Evolutionary conservation across 2,113 vertebrate species (phyloP).

Genomic region (Alouatta palliata): DNA sequence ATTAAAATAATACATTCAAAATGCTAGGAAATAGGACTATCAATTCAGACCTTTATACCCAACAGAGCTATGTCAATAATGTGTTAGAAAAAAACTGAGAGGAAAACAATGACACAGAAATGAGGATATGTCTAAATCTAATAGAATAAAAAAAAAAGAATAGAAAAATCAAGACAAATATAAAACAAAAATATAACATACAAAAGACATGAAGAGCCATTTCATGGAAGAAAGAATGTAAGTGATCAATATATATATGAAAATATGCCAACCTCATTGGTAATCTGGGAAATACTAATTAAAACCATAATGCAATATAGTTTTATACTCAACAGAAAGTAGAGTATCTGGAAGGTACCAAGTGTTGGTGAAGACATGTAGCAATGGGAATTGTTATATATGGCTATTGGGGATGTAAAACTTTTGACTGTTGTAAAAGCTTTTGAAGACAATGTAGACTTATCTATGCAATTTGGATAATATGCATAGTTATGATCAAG

Average conservation of each 20-base stretch:
- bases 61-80: not conserved
- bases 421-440: not conserved
- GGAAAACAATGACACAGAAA: not conserved
- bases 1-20: not conserved
- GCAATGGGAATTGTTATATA: not conserved
- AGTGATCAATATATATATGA: not conserved
- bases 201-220: not conserved
- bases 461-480: not conserved
- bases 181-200: not conserved
- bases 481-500: not conserved
- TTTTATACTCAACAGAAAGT: not conserved
- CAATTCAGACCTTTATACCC: not conserved
- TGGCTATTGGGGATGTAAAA: not conserved
- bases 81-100: not conserved
- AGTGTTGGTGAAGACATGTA: not conserved
- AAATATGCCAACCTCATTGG: not conserved
- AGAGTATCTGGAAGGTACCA: not conserved
- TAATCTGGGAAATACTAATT: not conserved
- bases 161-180: not conserved
- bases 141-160: not conserved
- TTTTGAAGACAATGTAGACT: not conserved
- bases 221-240: not conserved
- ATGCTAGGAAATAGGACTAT: not conserved
- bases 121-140: not conserved
- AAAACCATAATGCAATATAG: not conserved